Conservation (phyloP, 2,113 vertebrate species). For the Strix aluco region DNA sequence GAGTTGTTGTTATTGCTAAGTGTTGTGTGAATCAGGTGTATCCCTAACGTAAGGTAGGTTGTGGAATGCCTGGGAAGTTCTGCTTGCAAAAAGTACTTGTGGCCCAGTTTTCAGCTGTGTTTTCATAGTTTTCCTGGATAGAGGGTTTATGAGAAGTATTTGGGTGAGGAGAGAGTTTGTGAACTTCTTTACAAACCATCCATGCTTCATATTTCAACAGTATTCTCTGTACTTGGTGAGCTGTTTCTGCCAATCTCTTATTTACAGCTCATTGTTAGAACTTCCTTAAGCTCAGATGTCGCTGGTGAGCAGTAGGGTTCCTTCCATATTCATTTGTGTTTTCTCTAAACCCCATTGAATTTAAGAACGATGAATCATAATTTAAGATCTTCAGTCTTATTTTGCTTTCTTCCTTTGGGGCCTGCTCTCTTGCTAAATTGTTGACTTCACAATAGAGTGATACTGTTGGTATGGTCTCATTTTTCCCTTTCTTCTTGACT, state of each 20-base stretch:
- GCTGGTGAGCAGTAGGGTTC: neutral
- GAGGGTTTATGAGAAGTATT: neutral
- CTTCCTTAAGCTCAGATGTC: neutral
- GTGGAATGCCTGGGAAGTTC: neutral
- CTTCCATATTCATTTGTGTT: neutral
- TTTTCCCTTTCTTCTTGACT: constrained; percentile 35
- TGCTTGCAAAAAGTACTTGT: neutral
- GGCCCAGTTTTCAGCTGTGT: neutral
- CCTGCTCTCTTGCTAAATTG: neutral
- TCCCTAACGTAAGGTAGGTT: neutral
- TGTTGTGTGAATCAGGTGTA: neutral
- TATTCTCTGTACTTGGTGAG: neutral
- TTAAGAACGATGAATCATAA: neutral
- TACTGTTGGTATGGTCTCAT: neutral
- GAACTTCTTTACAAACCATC: neutral
- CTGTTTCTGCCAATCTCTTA: neutral
- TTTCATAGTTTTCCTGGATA: neutral
- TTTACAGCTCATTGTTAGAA: neutral
- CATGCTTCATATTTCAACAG: neutral
- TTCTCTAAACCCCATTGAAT: neutral
- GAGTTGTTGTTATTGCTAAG: neutral
- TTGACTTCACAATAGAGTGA: neutral
- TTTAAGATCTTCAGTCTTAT: neutral
- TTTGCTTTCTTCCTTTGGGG: neutral
- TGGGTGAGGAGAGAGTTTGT: neutral